Percentiles rank a stretch among this genome's conserved stretches.
Conservation (phyloP, 2,113 vertebrate genomes). For the human region DNA sequence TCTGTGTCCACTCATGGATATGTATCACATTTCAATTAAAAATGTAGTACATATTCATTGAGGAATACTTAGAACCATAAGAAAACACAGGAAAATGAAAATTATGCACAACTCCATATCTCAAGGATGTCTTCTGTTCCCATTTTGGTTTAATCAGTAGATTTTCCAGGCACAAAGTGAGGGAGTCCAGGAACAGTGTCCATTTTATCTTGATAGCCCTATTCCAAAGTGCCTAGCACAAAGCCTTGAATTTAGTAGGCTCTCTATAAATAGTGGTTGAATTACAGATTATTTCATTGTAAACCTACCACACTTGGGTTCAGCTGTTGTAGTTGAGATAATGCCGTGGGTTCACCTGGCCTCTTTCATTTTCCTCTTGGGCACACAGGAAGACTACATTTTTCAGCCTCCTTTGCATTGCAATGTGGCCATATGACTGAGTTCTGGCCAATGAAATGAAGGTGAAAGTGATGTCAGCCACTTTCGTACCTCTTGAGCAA, state of each 20-base stretch:
- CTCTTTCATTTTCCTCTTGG: background rate
- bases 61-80: background rate
- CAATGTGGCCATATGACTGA: background rate
- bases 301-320: background rate
- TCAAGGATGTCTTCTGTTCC: too few species aligned
- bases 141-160: background rate
- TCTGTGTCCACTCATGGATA: too few species aligned
- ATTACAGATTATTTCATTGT: background rate
- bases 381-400: background rate
- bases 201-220: background rate
- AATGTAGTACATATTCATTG: too few species aligned
- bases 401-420: background rate
- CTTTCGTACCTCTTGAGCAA: background rate
- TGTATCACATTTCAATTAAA: background rate
- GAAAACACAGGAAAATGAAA: background rate
- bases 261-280: background rate
- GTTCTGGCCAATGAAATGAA: background rate
- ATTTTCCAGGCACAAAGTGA: background rate
- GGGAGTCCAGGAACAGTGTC: background rate
- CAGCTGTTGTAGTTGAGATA: background rate
- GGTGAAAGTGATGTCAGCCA: background rate
- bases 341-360: background rate
- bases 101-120: rapidly evolving
- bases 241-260: background rate
- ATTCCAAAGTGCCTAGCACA: background rate